Evolutionary conservation across 2,113 vertebrate species (phyloP), one percentile per base, ranked within the genome.

Genomic region (Scopus umbretta): DNA sequence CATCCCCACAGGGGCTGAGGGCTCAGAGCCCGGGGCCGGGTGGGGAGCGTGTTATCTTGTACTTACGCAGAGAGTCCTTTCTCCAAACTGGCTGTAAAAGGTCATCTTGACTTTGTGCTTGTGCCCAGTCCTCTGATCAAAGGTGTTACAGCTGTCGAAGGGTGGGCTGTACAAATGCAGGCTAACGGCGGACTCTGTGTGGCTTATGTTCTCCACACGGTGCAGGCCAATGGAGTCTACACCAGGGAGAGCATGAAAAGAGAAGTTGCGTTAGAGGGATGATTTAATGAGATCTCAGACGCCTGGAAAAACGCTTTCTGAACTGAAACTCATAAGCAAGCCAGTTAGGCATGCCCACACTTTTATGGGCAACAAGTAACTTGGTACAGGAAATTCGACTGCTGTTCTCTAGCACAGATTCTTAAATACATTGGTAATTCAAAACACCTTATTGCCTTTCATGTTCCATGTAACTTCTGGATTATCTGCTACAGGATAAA

Each of bases 121-220:
- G 97, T 99, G 99, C 34, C 99, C 99, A 17, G 99, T 99, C 92
- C 99, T 98, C 98, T 99, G 99, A 97, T 99, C 99, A 94, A 99
- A 99, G 67, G 99, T 98, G 82, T 99, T 98, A 95, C 99, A 99
- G 4, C 92, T 83, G 86, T 99, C 89, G 50, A 99, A 99, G 13
- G 99, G 99, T 0, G 99, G 99, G 29, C 99, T 99, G 98, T 99
- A 99, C 94, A 99, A 98, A 96, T 99, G 99, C 93, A 99, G 98
- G 74, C 99, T 99, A 72, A 98, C 98, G 0, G 99, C 99, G 18
- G 98, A 47, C 92, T 99, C 99, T 9, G 99, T 99, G 95, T 99
- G 99, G 96, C 99, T 99, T 82, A 97, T 98, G 61, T 99, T 99
- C 95, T 99, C 99, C 89, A 99, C 99, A 78, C 99, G 99, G 93